Evolutionary conservation across 2,797 vertebrate genomes (phyloP), one percentile per base, ranked within the genome.

Genomic region (Coendou prehensilis): DNA sequence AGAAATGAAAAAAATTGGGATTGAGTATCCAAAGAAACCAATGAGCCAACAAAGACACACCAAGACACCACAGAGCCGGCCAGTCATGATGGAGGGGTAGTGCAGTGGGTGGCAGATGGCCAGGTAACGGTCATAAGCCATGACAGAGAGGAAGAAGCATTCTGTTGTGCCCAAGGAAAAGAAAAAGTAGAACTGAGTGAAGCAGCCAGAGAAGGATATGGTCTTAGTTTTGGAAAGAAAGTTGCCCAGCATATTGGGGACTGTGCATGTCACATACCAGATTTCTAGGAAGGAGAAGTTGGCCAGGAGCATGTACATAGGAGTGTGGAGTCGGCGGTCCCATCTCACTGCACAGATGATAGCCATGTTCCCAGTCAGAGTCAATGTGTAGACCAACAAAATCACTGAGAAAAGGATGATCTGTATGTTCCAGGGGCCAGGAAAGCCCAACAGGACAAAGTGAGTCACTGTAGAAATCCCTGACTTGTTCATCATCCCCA

Each of bases 241-340:
- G 75, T 96, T 96, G 41, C 20, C 23, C 14, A 97, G 87, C 56
- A 96, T 95, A 59, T 82, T 96, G 23, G 97, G 97, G 30, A 98
- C 85, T 6, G 94, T 98, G 92, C 93, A 95, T 0, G 98, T 97
- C 87, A 97, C 98, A 75, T 98, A 98, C 96, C 97, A 98, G 56
- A 98, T 98, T 86, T 98, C 97, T 78, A 98, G 93, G 57, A 98
- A 98, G 41, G 97, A 98, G 94, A 98, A 97, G 15, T 98, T 97
- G 64, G 96, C 97, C 85, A 98, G 95, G 71, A 98, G 91, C 73
- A 97, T 96, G 81, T 97, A 98, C 96, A 98, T 97, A 13, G 97
- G 97, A 41, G 86, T 98, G 17, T 94, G 97, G 59, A 98, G 95
- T 73, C 59, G 30, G 14, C 56, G 8, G 0, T 98, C 89, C 80